These are phyloP conservation scores for Nineta flava DNA, from an alignment of 2,888 invertebrate genomes.

Conservation along the genomic window DNA sequence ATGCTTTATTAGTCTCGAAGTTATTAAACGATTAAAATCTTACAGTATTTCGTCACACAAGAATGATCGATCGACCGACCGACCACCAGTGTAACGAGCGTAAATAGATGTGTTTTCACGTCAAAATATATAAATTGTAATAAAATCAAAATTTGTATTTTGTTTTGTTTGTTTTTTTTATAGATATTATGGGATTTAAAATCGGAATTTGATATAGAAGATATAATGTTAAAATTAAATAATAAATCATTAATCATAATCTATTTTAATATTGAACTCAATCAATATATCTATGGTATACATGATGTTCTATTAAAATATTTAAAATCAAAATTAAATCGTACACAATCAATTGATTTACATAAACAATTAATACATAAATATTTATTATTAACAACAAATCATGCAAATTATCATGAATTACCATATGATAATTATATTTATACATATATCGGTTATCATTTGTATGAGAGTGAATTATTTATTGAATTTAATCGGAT, in stretches of 20 bases:
- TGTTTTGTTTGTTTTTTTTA: too few species aligned
- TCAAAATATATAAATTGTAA: too few species aligned
- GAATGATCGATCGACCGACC: too few species aligned
- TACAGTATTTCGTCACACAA: too few species aligned
- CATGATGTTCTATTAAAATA: conserved; percentile 52
- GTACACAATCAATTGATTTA: conserved; percentile 29
- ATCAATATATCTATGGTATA: conserved; percentile 50
- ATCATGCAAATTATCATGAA: conserved; percentile 30
- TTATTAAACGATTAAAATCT: too few species aligned
- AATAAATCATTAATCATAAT: conserved; percentile 50
- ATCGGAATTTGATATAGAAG: conserved; percentile 31
- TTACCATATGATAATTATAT: conserved; percentile 58
- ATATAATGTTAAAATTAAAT: conserved; percentile 43
- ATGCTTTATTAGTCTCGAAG: too few species aligned
- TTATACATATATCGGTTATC: conserved; percentile 54
- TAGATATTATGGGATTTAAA: too few species aligned
- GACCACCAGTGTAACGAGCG: too few species aligned
- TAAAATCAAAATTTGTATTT: too few species aligned
- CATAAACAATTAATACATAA: conserved; percentile 42
- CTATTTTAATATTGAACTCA: conserved; percentile 40
- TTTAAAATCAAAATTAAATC: conserved; percentile 31
- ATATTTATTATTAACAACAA: conserved; percentile 28
- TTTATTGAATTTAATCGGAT: conserved; percentile 39
- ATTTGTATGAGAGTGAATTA: conserved; percentile 39
- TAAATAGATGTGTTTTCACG: too few species aligned